These are phyloP conservation scores for Indicator maculatus DNA, from an alignment of 2,113 vertebrate genomes.

Conservation along the genomic window DNA sequence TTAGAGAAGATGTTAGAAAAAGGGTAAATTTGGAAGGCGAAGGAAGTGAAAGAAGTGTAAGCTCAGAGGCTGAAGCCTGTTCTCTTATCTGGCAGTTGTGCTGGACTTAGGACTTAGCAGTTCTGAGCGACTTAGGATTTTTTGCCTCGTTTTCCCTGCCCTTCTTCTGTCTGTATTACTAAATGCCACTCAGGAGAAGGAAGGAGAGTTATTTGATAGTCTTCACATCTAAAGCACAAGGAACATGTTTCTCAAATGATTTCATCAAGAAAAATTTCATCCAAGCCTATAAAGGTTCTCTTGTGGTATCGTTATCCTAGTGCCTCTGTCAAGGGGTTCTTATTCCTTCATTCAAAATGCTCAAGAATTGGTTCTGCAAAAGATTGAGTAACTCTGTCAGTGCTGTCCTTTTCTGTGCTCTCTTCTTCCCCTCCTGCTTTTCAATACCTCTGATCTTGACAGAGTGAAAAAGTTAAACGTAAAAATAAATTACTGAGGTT, in stretches of 20 bases:
- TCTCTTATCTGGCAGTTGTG: background rate
- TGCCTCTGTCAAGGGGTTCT: slow-evolving; percentile 18
- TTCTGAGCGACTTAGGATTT: background rate
- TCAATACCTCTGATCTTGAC: background rate
- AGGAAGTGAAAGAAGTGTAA: background rate
- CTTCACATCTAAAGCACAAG: background rate
- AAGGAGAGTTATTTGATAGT: background rate
- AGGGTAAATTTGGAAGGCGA: background rate
- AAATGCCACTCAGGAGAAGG: background rate
- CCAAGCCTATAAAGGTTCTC: slow-evolving; percentile 6
- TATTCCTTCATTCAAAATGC: slow-evolving; percentile 14
- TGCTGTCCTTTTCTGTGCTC: background rate
- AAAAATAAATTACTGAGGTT: background rate
- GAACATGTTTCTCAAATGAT: background rate
- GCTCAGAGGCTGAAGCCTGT: background rate
- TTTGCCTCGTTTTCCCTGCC: background rate
- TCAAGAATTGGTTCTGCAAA: background rate
- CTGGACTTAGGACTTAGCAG: background rate
- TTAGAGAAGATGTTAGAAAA: background rate
- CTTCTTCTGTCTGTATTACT: background rate
- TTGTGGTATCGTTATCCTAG: slow-evolving; percentile 19
- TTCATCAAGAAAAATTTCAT: background rate
- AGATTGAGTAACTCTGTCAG: slow-evolving; percentile 38
- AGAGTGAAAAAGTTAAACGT: background rate
- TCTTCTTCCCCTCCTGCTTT: slow-evolving; percentile 15